These are phyloP conservation scores for Tachina grossa DNA, from an alignment of 2,888 invertebrate species.

Conservation along the genomic window DNA sequence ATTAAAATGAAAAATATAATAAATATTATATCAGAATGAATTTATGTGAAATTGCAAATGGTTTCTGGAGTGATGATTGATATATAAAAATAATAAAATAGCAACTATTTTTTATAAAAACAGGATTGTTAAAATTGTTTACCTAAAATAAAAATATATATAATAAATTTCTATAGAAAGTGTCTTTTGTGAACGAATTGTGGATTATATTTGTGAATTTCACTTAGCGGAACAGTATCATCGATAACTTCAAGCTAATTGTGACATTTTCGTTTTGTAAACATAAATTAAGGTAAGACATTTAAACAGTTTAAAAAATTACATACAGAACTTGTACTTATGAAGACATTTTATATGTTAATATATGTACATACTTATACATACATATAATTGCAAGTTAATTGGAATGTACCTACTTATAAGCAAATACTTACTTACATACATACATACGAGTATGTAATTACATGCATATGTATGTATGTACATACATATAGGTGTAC, in stretches of 20 bases:
- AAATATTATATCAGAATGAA: background rate
- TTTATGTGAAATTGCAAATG: slow-evolving; percentile 25
- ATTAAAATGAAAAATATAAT: no score
- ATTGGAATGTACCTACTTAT: background rate
- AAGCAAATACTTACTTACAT: background rate
- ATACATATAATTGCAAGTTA: background rate
- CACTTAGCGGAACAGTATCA: slow-evolving; percentile 30
- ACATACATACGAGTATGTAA: no score
- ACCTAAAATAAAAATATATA: slow-evolving; percentile 29
- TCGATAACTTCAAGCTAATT: slow-evolving; percentile 9
- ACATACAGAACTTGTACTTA: background rate
- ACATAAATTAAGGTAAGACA: slow-evolving; percentile 46
- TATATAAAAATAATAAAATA: slow-evolving; percentile 15
- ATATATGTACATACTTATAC: background rate
- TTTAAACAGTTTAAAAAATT: background rate
- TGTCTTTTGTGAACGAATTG: slow-evolving; percentile 17
- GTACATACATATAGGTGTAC: no score
- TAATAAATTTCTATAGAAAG: slow-evolving; percentile 23
- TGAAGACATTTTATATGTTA: background rate
- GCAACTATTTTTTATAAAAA: slow-evolving; percentile 28
- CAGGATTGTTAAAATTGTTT: slow-evolving; percentile 56
- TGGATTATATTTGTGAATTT: slow-evolving; percentile 42
- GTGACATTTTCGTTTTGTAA: slow-evolving; percentile 13
- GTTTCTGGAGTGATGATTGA: slow-evolving; percentile 40
- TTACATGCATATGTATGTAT: background rate